A percentile compares a stretch with the other conserved stretches of the same genome.
These are phyloP conservation scores for Rhizoglyphus robini DNA, from an alignment of 1,140 invertebrate species.

Conservation along the genomic window DNA sequence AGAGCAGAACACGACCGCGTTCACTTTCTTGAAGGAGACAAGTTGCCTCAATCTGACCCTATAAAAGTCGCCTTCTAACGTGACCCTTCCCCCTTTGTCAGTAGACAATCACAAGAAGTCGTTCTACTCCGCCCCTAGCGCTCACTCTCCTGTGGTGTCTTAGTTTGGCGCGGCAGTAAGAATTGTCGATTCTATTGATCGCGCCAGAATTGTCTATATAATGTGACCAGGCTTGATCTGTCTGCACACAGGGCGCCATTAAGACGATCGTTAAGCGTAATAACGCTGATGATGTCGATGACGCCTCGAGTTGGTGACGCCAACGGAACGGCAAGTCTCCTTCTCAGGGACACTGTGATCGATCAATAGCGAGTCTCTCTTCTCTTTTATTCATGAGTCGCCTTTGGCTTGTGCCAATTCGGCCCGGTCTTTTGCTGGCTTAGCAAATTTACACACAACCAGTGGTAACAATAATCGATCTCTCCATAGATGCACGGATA, in stretches of 20 bases:
- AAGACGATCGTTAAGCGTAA: background rate
- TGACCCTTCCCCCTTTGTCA: background rate
- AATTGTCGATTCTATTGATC: no score
- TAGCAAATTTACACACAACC: no score
- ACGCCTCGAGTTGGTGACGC: background rate
- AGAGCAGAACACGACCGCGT: no score
- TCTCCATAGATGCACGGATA: slow-evolving; percentile 32
- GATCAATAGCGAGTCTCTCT: background rate
- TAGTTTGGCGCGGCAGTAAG: no score
- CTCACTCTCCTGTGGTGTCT: no score
- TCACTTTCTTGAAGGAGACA: background rate
- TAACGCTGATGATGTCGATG: background rate
- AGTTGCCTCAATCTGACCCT: background rate
- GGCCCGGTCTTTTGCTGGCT: background rate
- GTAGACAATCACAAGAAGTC: background rate
- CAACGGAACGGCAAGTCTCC: background rate
- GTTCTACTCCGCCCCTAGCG: background rate
- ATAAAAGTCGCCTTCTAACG: background rate
- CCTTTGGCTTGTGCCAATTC: background rate
- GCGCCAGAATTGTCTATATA: background rate
- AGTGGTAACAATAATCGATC: no score
- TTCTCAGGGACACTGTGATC: no score
- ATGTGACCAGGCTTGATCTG: background rate
- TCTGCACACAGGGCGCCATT: background rate
- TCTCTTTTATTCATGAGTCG: slow-evolving; percentile 4